Percentiles rank a stretch among this genome's conserved stretches.
Conservation (phyloP, 2,797 vertebrate genomes). For the Trematomus bernacchii region DNA sequence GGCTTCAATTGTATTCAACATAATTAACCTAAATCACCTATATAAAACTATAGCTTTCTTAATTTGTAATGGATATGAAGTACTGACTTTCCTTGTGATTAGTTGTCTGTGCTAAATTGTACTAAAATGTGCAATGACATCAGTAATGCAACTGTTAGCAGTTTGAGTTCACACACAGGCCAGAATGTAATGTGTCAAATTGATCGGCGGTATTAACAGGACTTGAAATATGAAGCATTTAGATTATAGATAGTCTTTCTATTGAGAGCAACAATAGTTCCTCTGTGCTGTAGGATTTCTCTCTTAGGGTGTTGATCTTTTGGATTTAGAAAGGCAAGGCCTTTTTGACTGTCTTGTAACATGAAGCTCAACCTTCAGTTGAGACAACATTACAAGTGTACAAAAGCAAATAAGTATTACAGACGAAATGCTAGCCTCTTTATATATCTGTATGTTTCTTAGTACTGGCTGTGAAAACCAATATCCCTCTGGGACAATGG, state of each 20-base stretch:
- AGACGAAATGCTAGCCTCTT: too few relatives aligned
- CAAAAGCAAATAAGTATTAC: too few relatives aligned
- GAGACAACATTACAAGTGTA: too few relatives aligned
- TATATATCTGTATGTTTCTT: too few relatives aligned
- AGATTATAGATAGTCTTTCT: neutral
- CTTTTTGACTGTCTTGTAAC: neutral
- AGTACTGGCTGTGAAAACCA: too few relatives aligned
- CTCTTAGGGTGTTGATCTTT: slow-evolving; percentile 26
- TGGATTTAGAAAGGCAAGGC: slow-evolving; percentile 13
- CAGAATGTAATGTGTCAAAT: slow-evolving; percentile 12
- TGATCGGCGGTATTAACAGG: neutral
- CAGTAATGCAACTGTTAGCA: slow-evolving; percentile 8
- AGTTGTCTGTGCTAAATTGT: neutral
- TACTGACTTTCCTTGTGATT: neutral
- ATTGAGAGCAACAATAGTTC: slow-evolving; percentile 3
- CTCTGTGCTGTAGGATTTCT: neutral
- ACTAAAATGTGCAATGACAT: neutral
- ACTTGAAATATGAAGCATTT: slow-evolving; percentile 21
- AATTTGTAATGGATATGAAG: neutral
- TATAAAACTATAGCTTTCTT: neutral
- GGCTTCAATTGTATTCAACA: neutral
- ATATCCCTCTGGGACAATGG: too few relatives aligned
- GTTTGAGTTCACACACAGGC: slow-evolving; percentile 29
- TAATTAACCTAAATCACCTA: neutral
- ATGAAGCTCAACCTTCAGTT: neutral